Evolutionary conservation across 2,113 vertebrate species (phyloP).

Genomic region (Cyprinodon brontotheroides): DNA sequence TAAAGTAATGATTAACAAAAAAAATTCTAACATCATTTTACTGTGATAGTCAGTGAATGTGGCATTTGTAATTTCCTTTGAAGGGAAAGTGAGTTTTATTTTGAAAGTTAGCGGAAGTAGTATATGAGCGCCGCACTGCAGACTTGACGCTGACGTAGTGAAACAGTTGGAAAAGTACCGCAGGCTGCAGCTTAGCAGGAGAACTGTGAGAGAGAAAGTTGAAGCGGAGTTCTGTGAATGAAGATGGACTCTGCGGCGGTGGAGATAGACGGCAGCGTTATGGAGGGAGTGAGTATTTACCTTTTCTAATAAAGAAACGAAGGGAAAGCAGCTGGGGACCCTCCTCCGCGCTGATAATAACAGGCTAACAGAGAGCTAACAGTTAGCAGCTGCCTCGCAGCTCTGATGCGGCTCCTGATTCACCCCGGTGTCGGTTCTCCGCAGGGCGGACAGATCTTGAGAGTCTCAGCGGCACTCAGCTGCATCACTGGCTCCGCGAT

Average conservation of each 20-base stretch:
- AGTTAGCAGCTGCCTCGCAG: slow-evolving; percentile 4
- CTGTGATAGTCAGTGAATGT: no score
- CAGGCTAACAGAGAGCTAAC: slow-evolving; percentile 47
- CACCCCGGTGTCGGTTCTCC: slow-evolving; percentile 9
- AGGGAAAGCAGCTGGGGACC: background rate
- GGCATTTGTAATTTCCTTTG: no score
- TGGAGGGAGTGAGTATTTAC: slow-evolving; percentile 90
- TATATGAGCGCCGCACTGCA: no score
- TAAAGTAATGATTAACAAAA: no score
- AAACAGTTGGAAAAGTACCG: slow-evolving; percentile 5
- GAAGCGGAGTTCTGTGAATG: background rate
- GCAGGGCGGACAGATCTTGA: slow-evolving; percentile 94
- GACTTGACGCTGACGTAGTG: background rate
- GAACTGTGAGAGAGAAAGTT: slow-evolving; percentile 2
- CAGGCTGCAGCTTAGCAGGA: background rate
- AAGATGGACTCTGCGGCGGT: slow-evolving; percentile 75
- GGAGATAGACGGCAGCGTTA: slow-evolving; percentile 90
- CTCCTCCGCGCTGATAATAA: slow-evolving; percentile 11
- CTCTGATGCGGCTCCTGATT: background rate
- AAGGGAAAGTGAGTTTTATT: background rate
- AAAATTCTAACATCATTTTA: no score
- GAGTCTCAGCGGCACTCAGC: slow-evolving; percentile 89
- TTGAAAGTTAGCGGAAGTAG: background rate
- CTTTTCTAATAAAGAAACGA: background rate
- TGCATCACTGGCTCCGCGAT: slow-evolving; percentile 86